Conservation (phyloP, 2,888 invertebrate species). For the Marasmarcha lunaedactyla region DNA sequence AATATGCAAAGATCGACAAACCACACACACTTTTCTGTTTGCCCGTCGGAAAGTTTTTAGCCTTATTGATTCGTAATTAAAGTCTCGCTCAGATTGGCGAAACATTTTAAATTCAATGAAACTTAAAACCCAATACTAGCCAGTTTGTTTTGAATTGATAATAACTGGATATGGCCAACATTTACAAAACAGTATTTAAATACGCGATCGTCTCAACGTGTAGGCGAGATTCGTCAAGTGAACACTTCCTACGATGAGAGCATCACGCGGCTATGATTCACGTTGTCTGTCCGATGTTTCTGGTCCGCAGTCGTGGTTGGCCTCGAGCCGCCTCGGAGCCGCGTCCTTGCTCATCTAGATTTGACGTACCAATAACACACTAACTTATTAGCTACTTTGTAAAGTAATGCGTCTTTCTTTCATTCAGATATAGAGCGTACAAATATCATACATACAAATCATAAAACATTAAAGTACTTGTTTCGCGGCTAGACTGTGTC, state of each 20-base stretch:
- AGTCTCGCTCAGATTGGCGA: neutral
- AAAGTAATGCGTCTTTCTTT: neutral
- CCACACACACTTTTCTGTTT: slow-evolving; percentile 1
- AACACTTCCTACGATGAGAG: slow-evolving; percentile 60
- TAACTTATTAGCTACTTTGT: slow-evolving; percentile 10
- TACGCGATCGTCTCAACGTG: slow-evolving; percentile 14
- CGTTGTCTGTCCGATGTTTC: slow-evolving; percentile 29
- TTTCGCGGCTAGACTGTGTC: slow-evolving; percentile 28
- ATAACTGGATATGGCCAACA: slow-evolving; percentile 34
- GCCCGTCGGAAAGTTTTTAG: neutral
- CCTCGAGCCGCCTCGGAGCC: slow-evolving; percentile 15
- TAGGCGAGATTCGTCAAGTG: slow-evolving; percentile 38
- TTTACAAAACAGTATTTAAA: slow-evolving; percentile 24
- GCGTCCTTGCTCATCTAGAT: slow-evolving; percentile 33
- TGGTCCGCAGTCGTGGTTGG: slow-evolving; percentile 26
- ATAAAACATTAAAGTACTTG: too few species aligned
- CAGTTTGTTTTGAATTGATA: slow-evolving; percentile 28
- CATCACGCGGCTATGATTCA: slow-evolving; percentile 42
- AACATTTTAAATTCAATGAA: too few species aligned
- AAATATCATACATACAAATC: too few species aligned
- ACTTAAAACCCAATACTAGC: slow-evolving; percentile 14
- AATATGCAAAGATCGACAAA: slow-evolving; percentile 12
- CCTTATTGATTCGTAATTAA: neutral
- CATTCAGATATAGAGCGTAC: too few species aligned
- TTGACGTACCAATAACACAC: slow-evolving; percentile 18